Conservation (phyloP, 37 sponge, comb jelly and placozoan genomes). For the Haliclona indistincta region DNA sequence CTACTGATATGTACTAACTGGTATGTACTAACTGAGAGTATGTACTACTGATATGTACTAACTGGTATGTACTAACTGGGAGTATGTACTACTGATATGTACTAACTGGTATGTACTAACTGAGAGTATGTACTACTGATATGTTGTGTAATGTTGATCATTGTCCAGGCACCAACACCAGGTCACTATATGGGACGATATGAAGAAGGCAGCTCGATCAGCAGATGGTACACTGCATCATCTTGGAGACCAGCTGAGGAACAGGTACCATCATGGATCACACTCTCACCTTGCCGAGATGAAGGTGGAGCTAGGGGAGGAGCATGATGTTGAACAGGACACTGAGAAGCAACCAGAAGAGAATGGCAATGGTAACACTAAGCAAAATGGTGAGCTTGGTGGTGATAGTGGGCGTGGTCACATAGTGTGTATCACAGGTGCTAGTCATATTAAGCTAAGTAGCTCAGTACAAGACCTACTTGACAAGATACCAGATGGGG, state of each 20-base stretch:
- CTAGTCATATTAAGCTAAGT: not conserved
- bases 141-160: not conserved
- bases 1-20: too few species aligned
- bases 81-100: too few species aligned
- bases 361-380: not conserved
- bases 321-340: not conserved
- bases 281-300: not conserved
- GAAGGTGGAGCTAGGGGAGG: not conserved
- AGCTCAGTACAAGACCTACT: not conserved
- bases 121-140: not conserved
- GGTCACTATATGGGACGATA: conserved; percentile 40
- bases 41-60: too few species aligned
- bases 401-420: not conserved
- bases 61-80: too few species aligned
- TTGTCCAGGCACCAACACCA: conserved; percentile 16
- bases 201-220: conserved; percentile 22
- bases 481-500: conserved; percentile 46
- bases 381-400: too few species aligned
- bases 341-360: not conserved
- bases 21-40: too few species aligned
- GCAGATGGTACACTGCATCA: conserved; percentile 52
- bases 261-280: not conserved
- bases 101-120: too few species aligned
- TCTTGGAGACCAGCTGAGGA: conserved; percentile 27
- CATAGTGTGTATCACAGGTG: not conserved